Percentiles rank a stretch among this genome's conserved stretches.
phyloP scores from a whole-genome alignment of 2,888 invertebrate genomes.

The Tinea trinotella region DNA sequence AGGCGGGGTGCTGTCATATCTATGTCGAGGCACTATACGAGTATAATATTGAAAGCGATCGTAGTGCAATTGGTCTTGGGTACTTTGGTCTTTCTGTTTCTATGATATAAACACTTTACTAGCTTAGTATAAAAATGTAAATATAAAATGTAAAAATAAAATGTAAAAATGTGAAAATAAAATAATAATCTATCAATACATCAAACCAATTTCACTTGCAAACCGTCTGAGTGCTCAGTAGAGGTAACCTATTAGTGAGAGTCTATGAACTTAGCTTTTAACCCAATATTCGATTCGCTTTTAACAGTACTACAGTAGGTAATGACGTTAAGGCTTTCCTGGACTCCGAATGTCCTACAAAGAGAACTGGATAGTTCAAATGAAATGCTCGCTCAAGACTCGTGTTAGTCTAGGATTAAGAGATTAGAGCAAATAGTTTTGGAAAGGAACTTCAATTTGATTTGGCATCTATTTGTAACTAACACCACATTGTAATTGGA shows the following conservation, averaged over 20 bases:
- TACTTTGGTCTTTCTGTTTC: too few species aligned
- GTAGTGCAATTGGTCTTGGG: too few species aligned
- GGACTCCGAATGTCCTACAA: conserved; percentile 1
- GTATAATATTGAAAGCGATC: too few species aligned
- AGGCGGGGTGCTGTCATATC: too few species aligned
- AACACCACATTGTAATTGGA: neutral
- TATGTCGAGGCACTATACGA: too few species aligned
- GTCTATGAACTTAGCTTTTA: conserved; percentile 15
- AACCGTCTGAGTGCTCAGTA: neutral
- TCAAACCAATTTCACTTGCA: neutral
- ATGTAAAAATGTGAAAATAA: too few species aligned
- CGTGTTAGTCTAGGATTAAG: neutral
- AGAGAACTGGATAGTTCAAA: conserved; percentile 18
- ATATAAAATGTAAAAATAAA: too few species aligned
- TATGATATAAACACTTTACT: too few species aligned
- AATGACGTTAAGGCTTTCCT: conserved; percentile 1
- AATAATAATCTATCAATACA: too few species aligned
- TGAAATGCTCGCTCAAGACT: neutral
- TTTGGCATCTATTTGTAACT: neutral
- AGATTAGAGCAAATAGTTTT: neutral
- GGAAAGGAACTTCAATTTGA: neutral
- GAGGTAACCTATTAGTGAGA: conserved; percentile 6
- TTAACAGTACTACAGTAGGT: conserved; percentile 1
- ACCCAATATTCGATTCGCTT: conserved; percentile 18
- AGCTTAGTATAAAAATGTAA: too few species aligned